Percentiles rank a stretch among this genome's conserved stretches.
Evolutionary conservation across 2,113 vertebrate genomes (phyloP).

Genomic region (Gambusia affinis): DNA sequence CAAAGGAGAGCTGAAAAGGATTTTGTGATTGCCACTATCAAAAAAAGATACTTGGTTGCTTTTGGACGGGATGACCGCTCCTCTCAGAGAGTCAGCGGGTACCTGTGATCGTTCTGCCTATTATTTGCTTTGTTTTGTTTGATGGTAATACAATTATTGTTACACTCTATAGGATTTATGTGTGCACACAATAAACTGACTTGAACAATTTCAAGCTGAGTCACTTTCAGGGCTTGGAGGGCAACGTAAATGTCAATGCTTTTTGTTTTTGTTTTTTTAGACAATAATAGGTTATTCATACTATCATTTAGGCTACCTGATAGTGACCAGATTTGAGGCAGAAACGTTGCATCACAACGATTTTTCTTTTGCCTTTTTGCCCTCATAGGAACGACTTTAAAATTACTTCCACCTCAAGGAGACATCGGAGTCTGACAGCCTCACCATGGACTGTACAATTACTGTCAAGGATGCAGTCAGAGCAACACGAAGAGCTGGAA

Average conservation of each 20-base stretch:
- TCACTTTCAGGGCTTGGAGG: not conserved
- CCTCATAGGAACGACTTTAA: slow-evolving; percentile 37
- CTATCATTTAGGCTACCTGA: not conserved
- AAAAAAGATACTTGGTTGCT: slow-evolving; percentile 2
- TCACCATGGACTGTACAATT: slow-evolving; percentile 59
- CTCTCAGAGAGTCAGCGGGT: not conserved
- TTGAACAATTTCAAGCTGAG: not conserved
- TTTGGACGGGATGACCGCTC: not conserved
- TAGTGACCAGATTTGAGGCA: slow-evolving; percentile 1
- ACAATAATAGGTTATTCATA: slow-evolving; percentile 1
- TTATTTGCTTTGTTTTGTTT: not conserved
- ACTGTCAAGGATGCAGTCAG: slow-evolving; percentile 54
- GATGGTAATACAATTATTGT: not conserved
- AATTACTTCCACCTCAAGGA: slow-evolving; percentile 43
- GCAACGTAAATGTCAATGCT: not conserved
- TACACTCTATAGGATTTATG: not conserved
- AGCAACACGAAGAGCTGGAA: slow-evolving; percentile 23
- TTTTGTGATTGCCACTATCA: slow-evolving; percentile 14
- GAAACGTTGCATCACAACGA: slow-evolving; percentile 5
- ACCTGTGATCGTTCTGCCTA: too few species aligned
- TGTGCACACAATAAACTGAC: not conserved
- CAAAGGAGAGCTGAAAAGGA: slow-evolving; percentile 10
- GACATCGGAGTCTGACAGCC: slow-evolving; percentile 27
- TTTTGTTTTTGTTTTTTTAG: not conserved
- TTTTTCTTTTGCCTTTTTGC: slow-evolving; percentile 17